A percentile compares a stretch with the other conserved stretches of the same genome.
Evolutionary conservation across 1,140 invertebrate genomes (phyloP).

Genomic region (Solenopsis fugax): DNA sequence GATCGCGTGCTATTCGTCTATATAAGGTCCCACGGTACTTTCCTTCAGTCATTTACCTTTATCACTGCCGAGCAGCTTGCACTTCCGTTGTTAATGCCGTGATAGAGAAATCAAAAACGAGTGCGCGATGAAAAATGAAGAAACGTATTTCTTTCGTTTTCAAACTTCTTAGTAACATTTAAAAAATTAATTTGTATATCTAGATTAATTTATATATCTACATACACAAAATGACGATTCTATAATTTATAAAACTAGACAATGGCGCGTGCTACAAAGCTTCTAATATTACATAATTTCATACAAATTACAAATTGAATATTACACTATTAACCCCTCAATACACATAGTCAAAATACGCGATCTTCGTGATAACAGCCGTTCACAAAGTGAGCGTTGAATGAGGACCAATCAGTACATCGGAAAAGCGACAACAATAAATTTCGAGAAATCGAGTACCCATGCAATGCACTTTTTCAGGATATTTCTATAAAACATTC

Average conservation of each 20-base stretch:
- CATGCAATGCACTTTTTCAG: too few relatives aligned
- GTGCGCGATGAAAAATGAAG: constrained; percentile 54
- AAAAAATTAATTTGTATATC: background rate
- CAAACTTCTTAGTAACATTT: background rate
- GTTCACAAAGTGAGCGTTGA: too few relatives aligned
- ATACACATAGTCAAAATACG: too few relatives aligned
- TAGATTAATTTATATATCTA: background rate
- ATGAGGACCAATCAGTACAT: too few relatives aligned
- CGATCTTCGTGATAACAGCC: too few relatives aligned
- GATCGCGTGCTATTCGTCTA: constrained; percentile 72
- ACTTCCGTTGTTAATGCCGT: constrained; percentile 72
- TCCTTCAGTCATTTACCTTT: constrained; percentile 73
- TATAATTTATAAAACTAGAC: background rate
- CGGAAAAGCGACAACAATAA: too few relatives aligned
- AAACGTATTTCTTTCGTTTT: constrained; percentile 9
- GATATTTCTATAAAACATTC: too few relatives aligned
- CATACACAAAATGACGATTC: background rate
- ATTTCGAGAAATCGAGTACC: too few relatives aligned
- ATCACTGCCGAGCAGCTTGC: constrained; percentile 72
- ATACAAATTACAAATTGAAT: too few relatives aligned
- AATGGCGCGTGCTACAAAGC: too few relatives aligned
- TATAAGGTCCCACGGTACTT: constrained; percentile 72
- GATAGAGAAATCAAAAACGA: constrained; percentile 72
- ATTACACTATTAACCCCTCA: too few relatives aligned
- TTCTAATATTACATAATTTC: too few relatives aligned